Conservation (phyloP, 2,113 vertebrate species). For the Morone chrysops region DNA sequence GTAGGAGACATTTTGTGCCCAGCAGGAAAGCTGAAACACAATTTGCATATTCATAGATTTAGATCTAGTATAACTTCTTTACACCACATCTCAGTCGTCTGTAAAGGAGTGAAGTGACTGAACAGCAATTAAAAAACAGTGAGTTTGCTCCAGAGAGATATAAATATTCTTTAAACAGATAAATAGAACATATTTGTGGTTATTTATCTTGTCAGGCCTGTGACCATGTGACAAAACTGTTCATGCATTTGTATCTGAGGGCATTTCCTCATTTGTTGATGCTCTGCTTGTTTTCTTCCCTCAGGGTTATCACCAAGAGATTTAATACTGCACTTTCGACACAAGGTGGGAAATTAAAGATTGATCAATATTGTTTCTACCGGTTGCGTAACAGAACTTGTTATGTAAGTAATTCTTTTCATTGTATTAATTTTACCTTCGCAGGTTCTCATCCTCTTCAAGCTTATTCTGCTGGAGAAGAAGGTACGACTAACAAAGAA, state of each 20-base stretch:
- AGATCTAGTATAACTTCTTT: not conserved
- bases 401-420: not conserved
- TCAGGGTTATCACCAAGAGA: constrained; percentile 96
- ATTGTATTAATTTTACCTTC: not conserved
- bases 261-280: not conserved
- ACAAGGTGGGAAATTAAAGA: constrained; percentile 88
- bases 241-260: not conserved
- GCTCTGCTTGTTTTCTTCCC: not conserved
- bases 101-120: not conserved
- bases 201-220: not conserved
- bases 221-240: not conserved
- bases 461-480: constrained; percentile 97
- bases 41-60: too few species aligned
- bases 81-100: not conserved
- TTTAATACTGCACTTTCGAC: constrained; percentile 95
- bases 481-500: constrained; percentile 85
- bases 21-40: too few species aligned
- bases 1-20: too few species aligned
- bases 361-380: fast-evolving
- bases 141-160: not conserved
- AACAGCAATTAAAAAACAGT: too few species aligned
- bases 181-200: not conserved
- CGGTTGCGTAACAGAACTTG: not conserved
- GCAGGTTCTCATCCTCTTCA: constrained; percentile 96
- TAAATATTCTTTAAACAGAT: not conserved